Evolutionary conservation across 37 sponge, comb jelly and placozoan genomes (phyloP).

Genomic region (Dysidea cf. avara): DNA sequence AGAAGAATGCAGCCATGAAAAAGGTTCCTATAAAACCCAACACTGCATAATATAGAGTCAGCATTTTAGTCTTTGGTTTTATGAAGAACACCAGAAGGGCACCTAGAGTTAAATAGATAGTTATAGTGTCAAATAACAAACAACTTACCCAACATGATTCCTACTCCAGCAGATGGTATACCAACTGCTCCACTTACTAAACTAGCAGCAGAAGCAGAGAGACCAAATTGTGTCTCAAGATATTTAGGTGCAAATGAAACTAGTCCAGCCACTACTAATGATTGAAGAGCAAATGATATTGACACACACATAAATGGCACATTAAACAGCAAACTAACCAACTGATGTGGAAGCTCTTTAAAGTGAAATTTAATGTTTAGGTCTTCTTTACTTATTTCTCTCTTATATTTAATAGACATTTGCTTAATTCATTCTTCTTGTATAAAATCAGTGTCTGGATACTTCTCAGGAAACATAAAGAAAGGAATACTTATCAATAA

Average conservation of each 20-base stretch:
- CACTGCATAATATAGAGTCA: too few relatives aligned
- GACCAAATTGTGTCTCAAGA: slow-evolving; percentile 38
- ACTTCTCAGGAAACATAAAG: slow-evolving; percentile 78
- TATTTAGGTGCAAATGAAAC: slow-evolving; percentile 53
- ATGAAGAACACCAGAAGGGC: too few relatives aligned
- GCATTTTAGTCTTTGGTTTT: too few relatives aligned
- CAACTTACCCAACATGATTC: too few relatives aligned
- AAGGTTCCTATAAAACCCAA: too few relatives aligned
- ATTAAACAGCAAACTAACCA: slow-evolving; percentile 17
- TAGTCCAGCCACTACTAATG: slow-evolving; percentile 25
- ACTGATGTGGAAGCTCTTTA: not conserved
- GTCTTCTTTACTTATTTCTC: slow-evolving; percentile 31
- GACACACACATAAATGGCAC: slow-evolving; percentile 35
- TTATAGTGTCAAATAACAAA: too few relatives aligned
- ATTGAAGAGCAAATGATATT: not conserved
- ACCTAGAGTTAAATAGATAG: too few relatives aligned
- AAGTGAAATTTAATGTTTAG: too few relatives aligned
- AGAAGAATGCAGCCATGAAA: too few relatives aligned
- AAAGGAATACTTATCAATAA: slow-evolving; percentile 58
- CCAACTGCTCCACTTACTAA: slow-evolving; percentile 35
- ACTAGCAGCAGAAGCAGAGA: slow-evolving; percentile 27
- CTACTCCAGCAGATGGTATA: slow-evolving; percentile 24
- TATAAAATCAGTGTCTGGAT: too few relatives aligned
- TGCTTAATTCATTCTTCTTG: too few relatives aligned
- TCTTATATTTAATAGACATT: slow-evolving; percentile 16